Evolutionary conservation across 2,113 vertebrate genomes (phyloP).

Genomic region (Bufo gargarizans): DNA sequence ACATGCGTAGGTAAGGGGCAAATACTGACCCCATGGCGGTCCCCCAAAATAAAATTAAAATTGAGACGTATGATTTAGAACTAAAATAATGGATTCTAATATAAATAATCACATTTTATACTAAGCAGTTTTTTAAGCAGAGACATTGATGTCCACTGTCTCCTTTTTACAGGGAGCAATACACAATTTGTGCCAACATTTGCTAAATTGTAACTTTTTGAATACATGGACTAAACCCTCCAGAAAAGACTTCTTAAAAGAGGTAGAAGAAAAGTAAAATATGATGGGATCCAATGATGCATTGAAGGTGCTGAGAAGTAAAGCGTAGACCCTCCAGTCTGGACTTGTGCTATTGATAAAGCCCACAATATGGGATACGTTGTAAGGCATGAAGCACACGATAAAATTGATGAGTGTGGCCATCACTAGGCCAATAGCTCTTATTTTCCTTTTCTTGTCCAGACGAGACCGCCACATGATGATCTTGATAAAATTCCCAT

Average conservation of each 20-base stretch:
- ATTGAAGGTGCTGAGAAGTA: constrained; percentile 85
- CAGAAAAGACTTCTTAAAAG: constrained; percentile 70
- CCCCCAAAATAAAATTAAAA: background rate
- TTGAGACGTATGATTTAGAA: no score
- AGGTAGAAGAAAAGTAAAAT: constrained; percentile 86
- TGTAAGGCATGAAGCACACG: constrained; percentile 81
- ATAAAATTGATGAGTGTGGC: constrained; percentile 70
- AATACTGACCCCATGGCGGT: background rate
- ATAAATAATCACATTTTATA: background rate
- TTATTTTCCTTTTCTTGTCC: constrained; percentile 59
- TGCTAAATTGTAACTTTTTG: background rate
- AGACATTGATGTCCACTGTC: background rate
- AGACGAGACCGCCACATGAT: constrained; percentile 66
- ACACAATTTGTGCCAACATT: background rate
- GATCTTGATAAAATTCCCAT: constrained; percentile 67
- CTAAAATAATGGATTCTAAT: background rate
- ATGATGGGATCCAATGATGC: constrained; percentile 86
- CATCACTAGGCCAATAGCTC: constrained; percentile 67
- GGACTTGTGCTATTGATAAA: constrained; percentile 69
- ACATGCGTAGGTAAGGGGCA: background rate
- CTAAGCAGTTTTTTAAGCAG: background rate
- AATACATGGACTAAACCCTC: constrained; percentile 50
- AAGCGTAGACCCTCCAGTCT: constrained; percentile 74
- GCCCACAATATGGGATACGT: constrained; percentile 86
- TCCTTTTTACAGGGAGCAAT: constrained; percentile 25